Conservation (phyloP, 30 jellyfish, hydroid and myxozoan species). For the Nemopilema nomurai region DNA sequence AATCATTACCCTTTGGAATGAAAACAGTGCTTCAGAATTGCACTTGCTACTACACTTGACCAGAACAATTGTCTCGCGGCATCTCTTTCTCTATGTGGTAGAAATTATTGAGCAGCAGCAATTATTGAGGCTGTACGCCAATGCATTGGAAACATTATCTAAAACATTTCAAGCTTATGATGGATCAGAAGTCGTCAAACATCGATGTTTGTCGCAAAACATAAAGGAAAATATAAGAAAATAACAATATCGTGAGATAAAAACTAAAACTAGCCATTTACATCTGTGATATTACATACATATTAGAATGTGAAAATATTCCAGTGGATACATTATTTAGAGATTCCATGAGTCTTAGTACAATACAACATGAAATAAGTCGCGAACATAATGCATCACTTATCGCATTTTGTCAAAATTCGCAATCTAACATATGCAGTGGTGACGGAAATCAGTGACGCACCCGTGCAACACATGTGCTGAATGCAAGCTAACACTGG, state of each 20-base stretch:
- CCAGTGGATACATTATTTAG: slow-evolving; percentile 54
- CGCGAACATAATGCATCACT: slow-evolving; percentile 17
- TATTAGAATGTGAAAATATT: slow-evolving; percentile 28
- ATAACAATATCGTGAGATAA: slow-evolving; percentile 43
- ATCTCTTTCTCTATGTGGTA: slow-evolving; percentile 49
- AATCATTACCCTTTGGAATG: slow-evolving; percentile 12
- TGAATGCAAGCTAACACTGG: slow-evolving; percentile 47
- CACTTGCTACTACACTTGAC: slow-evolving; percentile 74
- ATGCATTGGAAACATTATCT: slow-evolving; percentile 56
- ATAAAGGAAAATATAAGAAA: slow-evolving; percentile 37
- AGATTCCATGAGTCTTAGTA: slow-evolving; percentile 17
- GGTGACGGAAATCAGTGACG: slow-evolving; percentile 15
- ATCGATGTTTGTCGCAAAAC: slow-evolving; percentile 41
- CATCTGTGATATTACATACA: slow-evolving; percentile 47
- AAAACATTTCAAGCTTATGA: slow-evolving; percentile 62
- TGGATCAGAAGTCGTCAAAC: slow-evolving; percentile 74
- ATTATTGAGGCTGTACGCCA: slow-evolving; percentile 67
- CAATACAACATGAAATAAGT: slow-evolving; percentile 2
- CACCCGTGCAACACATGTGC: slow-evolving; percentile 43
- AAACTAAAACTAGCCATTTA: slow-evolving; percentile 38
- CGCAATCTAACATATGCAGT: slow-evolving; percentile 37
- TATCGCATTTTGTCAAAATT: slow-evolving; percentile 21
- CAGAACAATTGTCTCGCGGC: slow-evolving; percentile 87
- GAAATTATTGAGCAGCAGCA: slow-evolving; percentile 88
- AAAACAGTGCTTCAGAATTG: slow-evolving; percentile 78